Conservation (phyloP, 2,797 vertebrate genomes). For the Manis pentadactyla region DNA sequence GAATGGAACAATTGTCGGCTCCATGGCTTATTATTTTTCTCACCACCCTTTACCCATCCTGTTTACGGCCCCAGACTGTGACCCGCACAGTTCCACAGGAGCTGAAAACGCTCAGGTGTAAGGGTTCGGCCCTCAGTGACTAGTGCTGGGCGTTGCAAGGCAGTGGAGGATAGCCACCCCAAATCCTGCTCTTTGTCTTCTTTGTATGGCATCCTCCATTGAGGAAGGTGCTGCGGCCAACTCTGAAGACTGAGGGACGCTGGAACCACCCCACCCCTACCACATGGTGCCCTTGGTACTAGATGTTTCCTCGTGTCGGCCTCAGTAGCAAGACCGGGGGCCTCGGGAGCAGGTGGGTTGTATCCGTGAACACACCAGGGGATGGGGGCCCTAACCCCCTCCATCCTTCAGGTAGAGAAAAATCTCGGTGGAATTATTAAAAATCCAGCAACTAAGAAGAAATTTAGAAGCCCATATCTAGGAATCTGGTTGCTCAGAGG, state of each 20-base stretch:
- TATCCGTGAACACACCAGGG: neutral
- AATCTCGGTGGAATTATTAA: neutral
- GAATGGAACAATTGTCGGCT: neutral
- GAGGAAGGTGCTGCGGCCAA: neutral
- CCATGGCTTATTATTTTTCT: neutral
- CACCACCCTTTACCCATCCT: neutral
- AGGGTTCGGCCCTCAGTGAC: neutral
- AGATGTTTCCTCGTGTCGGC: neutral
- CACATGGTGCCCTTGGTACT: accelerated
- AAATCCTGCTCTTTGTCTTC: neutral
- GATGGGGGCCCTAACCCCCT: neutral
- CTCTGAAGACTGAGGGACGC: neutral
- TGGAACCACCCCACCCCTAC: neutral
- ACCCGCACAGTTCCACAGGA: neutral
- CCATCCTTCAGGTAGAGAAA: neutral
- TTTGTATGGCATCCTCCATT: neutral
- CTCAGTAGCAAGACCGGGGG: neutral
- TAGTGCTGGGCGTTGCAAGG: neutral
- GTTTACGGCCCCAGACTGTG: neutral
- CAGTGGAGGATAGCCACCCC: neutral
- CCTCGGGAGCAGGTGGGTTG: too few species aligned
- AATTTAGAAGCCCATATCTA: neutral
- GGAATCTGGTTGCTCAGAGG: neutral
- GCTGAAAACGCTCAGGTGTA: accelerated
- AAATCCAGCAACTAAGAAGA: neutral